Percentiles rank a stretch among this genome's conserved stretches.
Conservation (phyloP, 2,888 invertebrate species). For the Tubulanus polymorphus region DNA sequence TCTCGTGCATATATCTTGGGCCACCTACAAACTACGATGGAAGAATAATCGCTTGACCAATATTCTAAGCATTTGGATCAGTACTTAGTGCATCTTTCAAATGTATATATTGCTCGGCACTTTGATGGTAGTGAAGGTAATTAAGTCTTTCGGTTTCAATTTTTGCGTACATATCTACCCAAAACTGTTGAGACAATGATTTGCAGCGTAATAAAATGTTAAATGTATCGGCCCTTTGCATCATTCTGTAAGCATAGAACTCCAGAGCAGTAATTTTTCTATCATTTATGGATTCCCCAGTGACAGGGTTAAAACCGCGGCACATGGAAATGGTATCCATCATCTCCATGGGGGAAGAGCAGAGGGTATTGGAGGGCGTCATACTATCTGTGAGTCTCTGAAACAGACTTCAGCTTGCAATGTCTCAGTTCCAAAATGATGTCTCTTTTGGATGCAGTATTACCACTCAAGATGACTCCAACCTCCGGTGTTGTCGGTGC, state of each 20-base stretch:
- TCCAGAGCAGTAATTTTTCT: constrained; percentile 28
- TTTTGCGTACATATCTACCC: constrained; percentile 20
- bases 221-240: constrained; percentile 7
- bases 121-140: constrained; percentile 18
- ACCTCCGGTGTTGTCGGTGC: not conserved
- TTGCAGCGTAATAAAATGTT: not conserved
- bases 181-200: constrained; percentile 1
- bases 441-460: not conserved
- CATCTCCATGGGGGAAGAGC: constrained; percentile 10
- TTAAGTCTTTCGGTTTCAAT: constrained; percentile 18
- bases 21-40: constrained; percentile 37
- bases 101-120: constrained; percentile 25
- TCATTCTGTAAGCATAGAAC: constrained; percentile 17
- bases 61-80: constrained; percentile 15
- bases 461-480: not conserved
- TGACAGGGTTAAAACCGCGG: constrained; percentile 5
- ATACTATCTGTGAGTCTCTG: constrained; percentile 23
- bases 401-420: not conserved
- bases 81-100: constrained; percentile 27
- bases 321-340: constrained; percentile 16
- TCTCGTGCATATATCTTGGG: constrained; percentile 46
- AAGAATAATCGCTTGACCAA: constrained; percentile 27
- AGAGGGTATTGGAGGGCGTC: constrained; percentile 18
- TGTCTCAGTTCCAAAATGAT: not conserved
- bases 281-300: constrained; percentile 9